Base-by-base conservation (phyloP, 2,113 vertebrate genomes). In the Lepus europaeus region DNA sequence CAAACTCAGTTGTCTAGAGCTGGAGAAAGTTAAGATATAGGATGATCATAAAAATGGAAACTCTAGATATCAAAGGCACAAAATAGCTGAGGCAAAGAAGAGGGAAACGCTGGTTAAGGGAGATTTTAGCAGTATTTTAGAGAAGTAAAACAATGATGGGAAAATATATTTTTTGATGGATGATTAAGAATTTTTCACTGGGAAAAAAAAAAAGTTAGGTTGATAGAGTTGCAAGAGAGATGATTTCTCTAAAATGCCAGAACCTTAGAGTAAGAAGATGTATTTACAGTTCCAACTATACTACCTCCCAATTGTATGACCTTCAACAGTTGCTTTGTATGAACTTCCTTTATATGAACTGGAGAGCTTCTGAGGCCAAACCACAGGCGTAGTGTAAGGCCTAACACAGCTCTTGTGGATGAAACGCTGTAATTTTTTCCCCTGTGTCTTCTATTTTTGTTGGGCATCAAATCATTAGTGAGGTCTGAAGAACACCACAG, bases 1-100 rank as follows among this genome's bases (percentile, higher is more conserved):
- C 85, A 87, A 49, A 59, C 61, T 87, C 2, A 0, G n/a, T 77
- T 93, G 27, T 53, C 87, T 63, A 59, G 66, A 45, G 69, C 70
- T 23, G 23, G 74, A 88, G 69, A 74, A 92, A 91, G 79, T 82
- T 25, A 93, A 97, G 85, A 82, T 49, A 80, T 9, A 87, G 74
- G 81, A 72, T 82, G 73, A 77, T 45, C 89, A 85, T 86, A 86
- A 70, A 95, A 93, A 36, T 20, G 33, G 63, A 88, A 84, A 78
- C 66, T 31, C 23, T 31, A 86, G 78, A 59, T 68, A 86, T 29
- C 90, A 88, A 82, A 90, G 87, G 36, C 36, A 80, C 27, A 78
- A 80, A 96, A 81, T 19, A 87, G 92, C 88, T 51, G 81, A 90
- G 87, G 61, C 25, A 74, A 93, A 91, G 92, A 45, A 16, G 7